Evolutionary conservation across 2,888 invertebrate species (phyloP).

Genomic region (Tetragnatha montana): DNA sequence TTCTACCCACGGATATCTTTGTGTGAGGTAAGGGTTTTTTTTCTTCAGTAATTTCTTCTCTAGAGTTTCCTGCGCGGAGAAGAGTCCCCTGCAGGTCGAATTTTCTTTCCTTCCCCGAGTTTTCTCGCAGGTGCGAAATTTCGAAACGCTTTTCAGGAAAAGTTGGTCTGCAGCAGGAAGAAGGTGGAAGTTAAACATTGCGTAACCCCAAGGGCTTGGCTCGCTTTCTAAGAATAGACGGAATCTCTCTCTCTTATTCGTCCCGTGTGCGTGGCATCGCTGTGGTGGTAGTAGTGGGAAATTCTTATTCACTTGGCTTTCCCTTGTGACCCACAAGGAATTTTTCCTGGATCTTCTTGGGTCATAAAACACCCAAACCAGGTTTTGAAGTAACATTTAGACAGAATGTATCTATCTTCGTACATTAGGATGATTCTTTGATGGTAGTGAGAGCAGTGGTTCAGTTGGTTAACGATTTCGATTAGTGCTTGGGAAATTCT

Average conservation of each 20-base stretch:
- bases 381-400: too few relatives aligned
- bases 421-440: too few relatives aligned
- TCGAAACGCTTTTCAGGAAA: background rate
- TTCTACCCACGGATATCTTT: slow-evolving; percentile 21
- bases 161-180: background rate
- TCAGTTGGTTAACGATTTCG: too few relatives aligned
- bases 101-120: background rate
- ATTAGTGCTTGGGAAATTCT: too few relatives aligned
- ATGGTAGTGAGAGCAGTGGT: too few relatives aligned
- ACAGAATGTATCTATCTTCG: too few relatives aligned
- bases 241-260: background rate
- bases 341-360: background rate
- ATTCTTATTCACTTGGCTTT: background rate
- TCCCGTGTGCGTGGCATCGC: background rate
- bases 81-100: background rate
- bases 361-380: too few relatives aligned
- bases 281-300: background rate
- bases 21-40: slow-evolving; percentile 12
- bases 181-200: background rate
- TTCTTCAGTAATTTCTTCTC: background rate
- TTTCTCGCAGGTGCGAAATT: background rate
- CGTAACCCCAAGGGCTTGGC: background rate
- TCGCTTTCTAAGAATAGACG: background rate
- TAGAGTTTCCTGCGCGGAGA: slow-evolving; percentile 19
- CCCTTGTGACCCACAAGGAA: background rate